These are phyloP conservation scores for Poeciliopsis occidentalis DNA, from an alignment of 2,113 vertebrate species.

Conservation along the genomic window DNA sequence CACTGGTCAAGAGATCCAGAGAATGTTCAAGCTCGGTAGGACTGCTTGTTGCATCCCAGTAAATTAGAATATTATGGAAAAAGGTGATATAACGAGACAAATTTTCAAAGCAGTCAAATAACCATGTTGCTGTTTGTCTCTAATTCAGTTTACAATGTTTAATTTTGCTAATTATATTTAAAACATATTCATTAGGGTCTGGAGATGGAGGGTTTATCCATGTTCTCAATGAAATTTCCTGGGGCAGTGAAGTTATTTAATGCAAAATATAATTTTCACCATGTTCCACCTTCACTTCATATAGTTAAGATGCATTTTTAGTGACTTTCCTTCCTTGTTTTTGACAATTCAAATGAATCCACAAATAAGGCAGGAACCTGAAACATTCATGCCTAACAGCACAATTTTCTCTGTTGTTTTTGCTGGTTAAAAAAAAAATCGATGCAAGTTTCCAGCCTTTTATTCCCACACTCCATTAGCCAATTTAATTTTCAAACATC, in stretches of 20 bases:
- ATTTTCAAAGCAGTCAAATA: too few relatives aligned
- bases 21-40: too few relatives aligned
- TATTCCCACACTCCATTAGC: conserved; percentile 67
- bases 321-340: conserved; percentile 40
- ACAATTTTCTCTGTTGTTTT: conserved; percentile 30
- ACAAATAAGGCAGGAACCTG: conserved; percentile 13
- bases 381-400: conserved; percentile 46
- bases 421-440: conserved; percentile 52
- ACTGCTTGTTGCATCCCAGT: too few relatives aligned
- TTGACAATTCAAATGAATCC: conserved; percentile 38
- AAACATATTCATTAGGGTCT: conserved; percentile 21
- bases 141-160: conserved; percentile 18
- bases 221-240: neutral
- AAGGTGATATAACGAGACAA: neutral
- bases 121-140: neutral
- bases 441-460: conserved; percentile 41
- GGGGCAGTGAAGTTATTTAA: too few relatives aligned
- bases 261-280: conserved; percentile 4
- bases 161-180: conserved; percentile 19
- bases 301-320: conserved; percentile 35
- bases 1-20: neutral
- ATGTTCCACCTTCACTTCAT: conserved; percentile 20
- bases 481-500: conserved; percentile 67
- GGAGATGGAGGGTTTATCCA: neutral
- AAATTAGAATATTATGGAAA: neutral